These are phyloP conservation scores for Dysmachus trigonus DNA, from an alignment of 2,888 invertebrate species.

Conservation along the genomic window DNA sequence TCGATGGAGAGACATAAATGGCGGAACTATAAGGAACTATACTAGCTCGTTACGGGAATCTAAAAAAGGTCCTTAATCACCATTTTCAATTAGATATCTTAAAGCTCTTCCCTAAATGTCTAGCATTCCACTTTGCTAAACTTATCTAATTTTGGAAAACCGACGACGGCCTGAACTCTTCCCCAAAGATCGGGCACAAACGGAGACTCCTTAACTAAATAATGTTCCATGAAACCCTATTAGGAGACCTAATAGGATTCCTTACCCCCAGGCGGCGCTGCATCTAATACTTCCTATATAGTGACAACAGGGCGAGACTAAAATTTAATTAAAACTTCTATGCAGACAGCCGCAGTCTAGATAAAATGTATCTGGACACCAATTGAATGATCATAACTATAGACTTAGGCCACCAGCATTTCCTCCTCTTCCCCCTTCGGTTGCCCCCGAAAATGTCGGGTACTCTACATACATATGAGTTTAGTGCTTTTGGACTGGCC, in stretches of 20 bases:
- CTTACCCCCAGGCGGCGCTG: neutral
- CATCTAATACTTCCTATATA: neutral
- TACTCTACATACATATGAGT: neutral
- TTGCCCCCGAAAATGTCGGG: neutral
- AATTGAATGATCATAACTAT: slow-evolving; percentile 32
- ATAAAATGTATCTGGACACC: slow-evolving; percentile 36
- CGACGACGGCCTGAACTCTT: neutral
- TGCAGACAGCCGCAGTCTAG: slow-evolving; percentile 6
- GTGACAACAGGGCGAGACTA: slow-evolving; percentile 19
- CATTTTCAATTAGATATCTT: neutral
- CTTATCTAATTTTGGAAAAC: neutral
- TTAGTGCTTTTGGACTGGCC: neutral
- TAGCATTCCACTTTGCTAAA: neutral
- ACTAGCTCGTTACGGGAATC: no score
- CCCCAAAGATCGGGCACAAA: neutral
- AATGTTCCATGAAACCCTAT: slow-evolving; percentile 15
- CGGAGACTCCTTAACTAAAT: slow-evolving; percentile 18
- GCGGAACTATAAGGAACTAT: no score
- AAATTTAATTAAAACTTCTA: slow-evolving; percentile 39
- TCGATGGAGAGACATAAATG: no score
- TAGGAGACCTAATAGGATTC: slow-evolving; percentile 17
- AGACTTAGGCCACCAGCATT: neutral
- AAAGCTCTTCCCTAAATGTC: neutral
- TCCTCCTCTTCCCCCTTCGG: neutral
- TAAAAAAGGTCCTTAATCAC: neutral